A percentile compares a stretch with the other conserved stretches of the same genome.
phyloP scores from a whole-genome alignment of 2,113 vertebrate species.

The Lutjanus erythropterus region DNA sequence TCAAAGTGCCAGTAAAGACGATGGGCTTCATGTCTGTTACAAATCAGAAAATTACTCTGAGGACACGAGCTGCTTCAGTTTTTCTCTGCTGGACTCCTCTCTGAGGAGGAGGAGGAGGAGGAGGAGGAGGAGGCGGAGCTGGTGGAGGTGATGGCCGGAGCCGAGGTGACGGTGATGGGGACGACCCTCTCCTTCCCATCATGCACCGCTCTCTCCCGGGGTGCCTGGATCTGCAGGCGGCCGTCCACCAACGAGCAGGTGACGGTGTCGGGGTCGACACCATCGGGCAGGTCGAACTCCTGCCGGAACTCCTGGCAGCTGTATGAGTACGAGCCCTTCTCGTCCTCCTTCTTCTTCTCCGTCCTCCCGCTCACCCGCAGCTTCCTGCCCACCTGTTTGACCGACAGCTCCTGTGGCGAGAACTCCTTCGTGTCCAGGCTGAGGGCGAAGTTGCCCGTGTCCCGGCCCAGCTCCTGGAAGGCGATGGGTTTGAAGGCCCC shows the following conservation, averaged over 20 bases:
- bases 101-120: constrained; percentile 18
- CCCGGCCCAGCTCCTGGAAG: constrained; percentile 69
- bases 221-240: constrained; percentile 81
- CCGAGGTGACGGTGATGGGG: constrained; percentile 72
- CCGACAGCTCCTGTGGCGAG: constrained; percentile 79
- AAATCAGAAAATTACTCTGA: no score
- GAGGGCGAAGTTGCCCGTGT: constrained; percentile 70
- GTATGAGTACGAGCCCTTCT: constrained; percentile 81
- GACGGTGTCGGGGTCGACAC: constrained; percentile 76
- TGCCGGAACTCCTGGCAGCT: constrained; percentile 84
- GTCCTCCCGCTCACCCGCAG: constrained; percentile 83
- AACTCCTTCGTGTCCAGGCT: constrained; percentile 84
- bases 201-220: constrained; percentile 37
- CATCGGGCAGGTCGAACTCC: constrained; percentile 83
- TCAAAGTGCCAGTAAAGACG: constrained; percentile 11
- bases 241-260: constrained; percentile 82
- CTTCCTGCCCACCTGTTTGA: constrained; percentile 85
- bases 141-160: constrained; percentile 52
- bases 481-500: constrained; percentile 74
- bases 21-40: background rate
- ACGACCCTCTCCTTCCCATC: constrained; percentile 81
- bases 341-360: constrained; percentile 83
- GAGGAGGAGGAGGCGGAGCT: constrained; percentile 1
- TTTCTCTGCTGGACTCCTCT: constrained; percentile 30
- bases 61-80: constrained; percentile 11